A percentile compares a stretch with the other conserved stretches of the same genome.
These are phyloP conservation scores for Andrena chrysosceles DNA, from an alignment of 2,888 invertebrate genomes.

Conservation along the genomic window DNA sequence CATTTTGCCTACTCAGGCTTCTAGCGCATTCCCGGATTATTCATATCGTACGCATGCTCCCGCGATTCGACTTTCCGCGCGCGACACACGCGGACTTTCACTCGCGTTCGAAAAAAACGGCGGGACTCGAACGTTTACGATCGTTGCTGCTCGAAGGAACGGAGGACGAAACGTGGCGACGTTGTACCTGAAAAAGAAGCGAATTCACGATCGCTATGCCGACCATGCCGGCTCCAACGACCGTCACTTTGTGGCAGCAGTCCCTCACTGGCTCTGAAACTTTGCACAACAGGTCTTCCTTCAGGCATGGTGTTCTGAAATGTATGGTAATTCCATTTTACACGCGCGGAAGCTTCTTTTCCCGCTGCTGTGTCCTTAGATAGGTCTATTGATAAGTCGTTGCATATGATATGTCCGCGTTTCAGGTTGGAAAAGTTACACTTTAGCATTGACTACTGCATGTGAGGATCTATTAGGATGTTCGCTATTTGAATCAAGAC, in stretches of 20 bases:
- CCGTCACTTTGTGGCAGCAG: slow-evolving; percentile 86
- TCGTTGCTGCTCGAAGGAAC: not conserved
- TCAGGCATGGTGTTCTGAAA: slow-evolving; percentile 73
- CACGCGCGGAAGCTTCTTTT: not conserved
- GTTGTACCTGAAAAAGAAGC: slow-evolving; percentile 87
- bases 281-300: slow-evolving; percentile 79
- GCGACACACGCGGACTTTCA: slow-evolving; percentile 46
- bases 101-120: slow-evolving; percentile 33
- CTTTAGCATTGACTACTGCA: not conserved
- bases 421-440: not conserved
- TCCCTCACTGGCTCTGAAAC: slow-evolving; percentile 80
- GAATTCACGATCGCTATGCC: slow-evolving; percentile 88
- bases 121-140: slow-evolving; percentile 4
- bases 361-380: not conserved
- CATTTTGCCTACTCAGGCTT: slow-evolving; percentile 7
- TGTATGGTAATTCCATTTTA: not conserved
- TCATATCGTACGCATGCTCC: slow-evolving; percentile 1
- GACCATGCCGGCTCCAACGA: slow-evolving; percentile 89
- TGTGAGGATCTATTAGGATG: not conserved
- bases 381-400: not conserved
- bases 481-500: not conserved
- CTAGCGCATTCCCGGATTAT: slow-evolving; percentile 23
- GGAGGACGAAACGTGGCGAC: not conserved
- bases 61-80: slow-evolving; percentile 13
- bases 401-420: not conserved